Evolutionary conservation across 1,140 invertebrate genomes (phyloP), one percentile per base, ranked within the genome.

Genomic region (Scaptomyza montana): DNA sequence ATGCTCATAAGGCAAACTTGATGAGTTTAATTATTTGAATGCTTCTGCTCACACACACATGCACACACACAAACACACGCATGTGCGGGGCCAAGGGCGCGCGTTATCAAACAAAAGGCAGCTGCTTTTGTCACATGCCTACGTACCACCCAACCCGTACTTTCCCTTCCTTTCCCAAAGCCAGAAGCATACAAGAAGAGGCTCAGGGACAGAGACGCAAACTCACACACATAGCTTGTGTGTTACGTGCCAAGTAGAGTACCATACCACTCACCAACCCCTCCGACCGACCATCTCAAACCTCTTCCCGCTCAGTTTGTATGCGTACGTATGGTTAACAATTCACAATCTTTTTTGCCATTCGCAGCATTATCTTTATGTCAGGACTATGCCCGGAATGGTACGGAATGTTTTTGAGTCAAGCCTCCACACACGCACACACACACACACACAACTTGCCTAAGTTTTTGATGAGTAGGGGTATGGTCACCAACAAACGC

Each of bases 1-100:
- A 74, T 73, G 63, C 70, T 73, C 56, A 73, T 73, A 77, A 68
- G 78, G 63, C 74, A 64, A 25, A 74, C 82, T 87, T 86, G 82
- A 86, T 87, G 82, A 86, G 82, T 86, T 86, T 86, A 86, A 86
- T 86, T 86, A 87, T 86, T 86, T 87, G 82, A 86, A 86, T 86
- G 82, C 82, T 76, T 86, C 49, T 87, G 78, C 75, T 78, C 59
- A 56, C 74, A 66, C 77, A 82, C 33, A 66, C 68, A 69, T 47
- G 61, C 41, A 72, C 43, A 62, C 16, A 68, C 41, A 59, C 50
- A 21, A 2, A 46, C 55, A 45, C 54, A 33, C 33, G 12, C n/a
- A 7, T 19, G 16, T n/a, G 50, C 2, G 43, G 53, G 67, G 74
- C 77, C 74, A 85, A 81, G 82, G 75, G 70, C 78, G 71, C 62